Conservation (phyloP, 2,797 vertebrate species). For the Toxotes lorentzi region DNA sequence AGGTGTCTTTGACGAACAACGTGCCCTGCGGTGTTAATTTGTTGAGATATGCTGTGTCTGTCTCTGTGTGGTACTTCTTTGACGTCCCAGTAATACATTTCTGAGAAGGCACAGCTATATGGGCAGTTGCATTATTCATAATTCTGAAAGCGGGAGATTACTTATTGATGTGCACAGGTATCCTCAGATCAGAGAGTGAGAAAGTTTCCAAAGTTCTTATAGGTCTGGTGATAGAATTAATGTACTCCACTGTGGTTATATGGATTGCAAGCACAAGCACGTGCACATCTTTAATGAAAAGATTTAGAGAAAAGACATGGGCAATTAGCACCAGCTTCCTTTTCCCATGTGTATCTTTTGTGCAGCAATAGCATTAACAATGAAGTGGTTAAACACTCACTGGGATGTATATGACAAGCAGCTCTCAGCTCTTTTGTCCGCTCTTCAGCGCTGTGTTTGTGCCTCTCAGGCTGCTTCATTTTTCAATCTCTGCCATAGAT, state of each 20-base stretch:
- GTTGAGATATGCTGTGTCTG: conserved; percentile 44
- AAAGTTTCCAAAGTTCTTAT: conserved; percentile 52
- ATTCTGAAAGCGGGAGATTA: conserved; percentile 58
- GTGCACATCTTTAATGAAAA: conserved; percentile 28
- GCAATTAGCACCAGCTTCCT: conserved; percentile 57
- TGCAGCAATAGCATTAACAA: conserved; percentile 15
- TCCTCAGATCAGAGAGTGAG: conserved; percentile 47
- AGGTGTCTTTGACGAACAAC: conserved; percentile 62
- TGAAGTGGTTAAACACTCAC: conserved; percentile 23
- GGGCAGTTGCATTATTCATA: conserved; percentile 75
- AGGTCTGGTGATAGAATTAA: conserved; percentile 18
- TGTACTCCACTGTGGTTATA: background rate
- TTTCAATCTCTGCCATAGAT: background rate
- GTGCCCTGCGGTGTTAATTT: conserved; percentile 66
- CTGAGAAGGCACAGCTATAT: conserved; percentile 54
- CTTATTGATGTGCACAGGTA: conserved; percentile 72
- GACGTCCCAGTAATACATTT: conserved; percentile 59
- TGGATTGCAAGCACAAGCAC: background rate
- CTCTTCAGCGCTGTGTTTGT: conserved; percentile 4
- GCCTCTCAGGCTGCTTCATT: conserved; percentile 22
- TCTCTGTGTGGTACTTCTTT: conserved; percentile 43
- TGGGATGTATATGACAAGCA: conserved; percentile 29
- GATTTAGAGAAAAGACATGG: conserved; percentile 27
- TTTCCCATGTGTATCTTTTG: conserved; percentile 29
- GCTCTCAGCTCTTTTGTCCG: conserved; percentile 6